Percentiles rank a stretch among this genome's conserved stretches.
phyloP scores from a whole-genome alignment of 2,888 invertebrate species.

The Drosophila algonquin region DNA sequence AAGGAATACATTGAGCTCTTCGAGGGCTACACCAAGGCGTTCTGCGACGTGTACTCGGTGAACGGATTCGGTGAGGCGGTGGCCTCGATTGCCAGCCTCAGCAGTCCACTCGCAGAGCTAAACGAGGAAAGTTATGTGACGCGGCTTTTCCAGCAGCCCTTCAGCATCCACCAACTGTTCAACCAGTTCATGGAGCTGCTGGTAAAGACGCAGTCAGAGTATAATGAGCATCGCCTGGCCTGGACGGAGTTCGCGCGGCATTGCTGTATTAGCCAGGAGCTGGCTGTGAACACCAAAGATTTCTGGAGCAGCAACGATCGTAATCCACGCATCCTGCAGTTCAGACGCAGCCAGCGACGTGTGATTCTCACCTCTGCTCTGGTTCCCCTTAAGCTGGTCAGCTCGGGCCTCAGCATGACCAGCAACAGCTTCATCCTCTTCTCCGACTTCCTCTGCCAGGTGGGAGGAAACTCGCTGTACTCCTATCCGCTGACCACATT shows the following conservation, averaged over 20 bases:
- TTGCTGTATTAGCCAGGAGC: slow-evolving; percentile 80
- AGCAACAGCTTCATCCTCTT: slow-evolving; percentile 92
- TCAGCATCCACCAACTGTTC: slow-evolving; percentile 79
- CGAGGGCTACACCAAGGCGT: slow-evolving; percentile 88
- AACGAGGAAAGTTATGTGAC: slow-evolving; percentile 69
- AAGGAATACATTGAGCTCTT: slow-evolving; percentile 90
- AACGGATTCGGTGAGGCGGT: slow-evolving; percentile 89
- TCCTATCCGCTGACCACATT: slow-evolving; percentile 89
- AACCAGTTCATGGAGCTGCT: slow-evolving; percentile 79
- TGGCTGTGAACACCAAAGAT: slow-evolving; percentile 81
- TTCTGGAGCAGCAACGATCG: slow-evolving; percentile 84
- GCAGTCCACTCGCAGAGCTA: slow-evolving; percentile 51
- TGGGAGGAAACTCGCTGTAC: slow-evolving; percentile 87
- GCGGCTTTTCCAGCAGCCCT: slow-evolving; percentile 80
- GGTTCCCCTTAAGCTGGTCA: slow-evolving; percentile 88
- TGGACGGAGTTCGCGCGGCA: slow-evolving; percentile 80
- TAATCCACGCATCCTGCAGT: slow-evolving; percentile 79
- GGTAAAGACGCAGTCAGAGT: slow-evolving; percentile 68
- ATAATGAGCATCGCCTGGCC: slow-evolving; percentile 75
- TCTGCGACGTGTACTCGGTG: slow-evolving; percentile 90
- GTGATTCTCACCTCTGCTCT: slow-evolving; percentile 91
- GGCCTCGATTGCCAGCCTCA: slow-evolving; percentile 85
- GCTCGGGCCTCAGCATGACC: slow-evolving; percentile 88
- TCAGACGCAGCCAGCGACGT: slow-evolving; percentile 88
- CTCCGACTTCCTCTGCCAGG: slow-evolving; percentile 91